Base-by-base conservation (phyloP, 2,888 invertebrate species). In the Apoderus coryli region DNA sequence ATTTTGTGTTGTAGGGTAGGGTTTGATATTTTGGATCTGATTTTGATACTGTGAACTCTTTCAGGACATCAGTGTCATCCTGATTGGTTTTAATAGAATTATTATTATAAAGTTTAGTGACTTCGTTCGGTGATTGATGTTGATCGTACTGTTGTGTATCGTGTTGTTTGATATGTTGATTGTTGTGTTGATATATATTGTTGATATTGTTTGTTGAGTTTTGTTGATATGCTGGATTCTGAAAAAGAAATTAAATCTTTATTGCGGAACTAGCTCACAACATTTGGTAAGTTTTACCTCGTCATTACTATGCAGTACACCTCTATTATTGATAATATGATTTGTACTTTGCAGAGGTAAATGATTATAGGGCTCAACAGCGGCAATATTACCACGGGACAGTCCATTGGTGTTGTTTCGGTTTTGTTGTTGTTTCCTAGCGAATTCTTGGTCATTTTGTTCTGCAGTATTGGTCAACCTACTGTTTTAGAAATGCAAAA, bases 21-120 rank as follows among this genome's bases (percentile, higher is more conserved):
- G 86, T 86, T 64, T 89, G 88, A 63, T 84, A 89, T 60, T 85
- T 92, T 23, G 79, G 85, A 57, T 89, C 86, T 32, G 77, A 78
- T 56, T 86, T 86, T 49, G 76, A 81, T 14, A 80, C 72, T 36
- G 72, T 71, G 51, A 82, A 80, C 49, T 79, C 73, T 32, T 72
- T 68, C 11, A 69, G 58, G 41, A 63, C 64, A 46, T 71, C 70
- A 13, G 32, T 42, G 14, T 48, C 53, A 16, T 49, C 49, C 25
- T 41, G 36, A 37, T 43, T 31, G 14, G 37, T 28, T n/a, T n/a
- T n/a, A n/a, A n/a, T n/a, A n/a, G n/a, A n/a, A n/a, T n/a, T n/a
- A n/a, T n/a, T n/a, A n/a, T n/a, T n/a, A n/a, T n/a, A n/a, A n/a
- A n/a, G n/a, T n/a, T n/a, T n/a, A n/a, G n/a, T n/a, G n/a, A n/a